Evolutionary conservation across 1,140 invertebrate genomes (phyloP), one percentile per base, ranked within the genome.

Genomic region (Thalassaphorura encarpata): DNA sequence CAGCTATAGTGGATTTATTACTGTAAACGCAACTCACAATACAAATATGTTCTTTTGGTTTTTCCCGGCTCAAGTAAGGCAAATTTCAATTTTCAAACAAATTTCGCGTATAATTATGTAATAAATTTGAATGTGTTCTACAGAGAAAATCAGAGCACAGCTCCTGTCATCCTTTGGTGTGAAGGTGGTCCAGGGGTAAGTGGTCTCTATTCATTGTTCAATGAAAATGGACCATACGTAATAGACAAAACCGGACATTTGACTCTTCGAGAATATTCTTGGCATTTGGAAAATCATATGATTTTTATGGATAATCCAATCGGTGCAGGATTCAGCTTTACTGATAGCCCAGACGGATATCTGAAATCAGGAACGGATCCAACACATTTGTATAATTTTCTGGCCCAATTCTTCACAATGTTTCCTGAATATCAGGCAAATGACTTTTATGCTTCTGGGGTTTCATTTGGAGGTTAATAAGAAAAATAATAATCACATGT

Each of bases 31-130:
- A 54, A 66, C 67, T 8, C 71, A 66, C 53, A 69, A 72, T 50
- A 75, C 73, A 39, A 76, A 77, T 60, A 70, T 76, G 66, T 77
- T 74, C 66, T 76, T 77, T 68, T 77, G 75, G 75, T 76, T 72
- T 62, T 76, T 76, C 52, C 73, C 73, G 27, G 68, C 50, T 13
- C 16, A 8, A 18, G 52, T 54, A 40, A 45, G 8, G 23, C 13
- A 24, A 52, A 48, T 88, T 88, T 70, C 72, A 41, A 6, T n/a
- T n/a, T n/a, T 16, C 26, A 15, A 24, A 26, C 11, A 24, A 23
- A 48, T 6, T 24, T 23, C 41, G 6, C 21, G 13, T 43, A 16
- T 8, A 43, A 43, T 8, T 21, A 21, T 43, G 13, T 11, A 43
- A 16, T 43, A 21, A 11, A 11, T n/a, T 15, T 43, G 41, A 11